Conservation (phyloP, 2,888 invertebrate genomes). For the Apodemia duryi region DNA sequence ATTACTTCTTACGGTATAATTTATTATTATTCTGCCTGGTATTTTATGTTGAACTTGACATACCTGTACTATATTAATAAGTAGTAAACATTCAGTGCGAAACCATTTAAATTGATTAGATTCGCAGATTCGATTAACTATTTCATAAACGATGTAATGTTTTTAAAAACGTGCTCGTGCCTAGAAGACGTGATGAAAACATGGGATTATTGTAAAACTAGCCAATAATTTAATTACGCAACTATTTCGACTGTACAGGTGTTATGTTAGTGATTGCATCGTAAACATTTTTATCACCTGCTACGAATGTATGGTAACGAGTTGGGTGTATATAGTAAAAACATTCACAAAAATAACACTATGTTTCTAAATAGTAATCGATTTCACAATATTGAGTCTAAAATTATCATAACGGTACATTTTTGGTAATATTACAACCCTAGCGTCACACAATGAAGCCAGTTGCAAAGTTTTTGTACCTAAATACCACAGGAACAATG, state of each 20-base stretch:
- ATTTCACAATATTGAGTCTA: no score
- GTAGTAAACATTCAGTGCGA: background rate
- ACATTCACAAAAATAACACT: no score
- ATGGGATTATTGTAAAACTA: slow-evolving; percentile 5
- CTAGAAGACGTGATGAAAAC: background rate
- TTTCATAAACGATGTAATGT: background rate
- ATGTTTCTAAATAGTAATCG: no score
- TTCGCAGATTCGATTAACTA: background rate
- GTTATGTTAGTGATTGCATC: slow-evolving; percentile 8
- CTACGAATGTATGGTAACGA: no score
- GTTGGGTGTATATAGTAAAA: no score
- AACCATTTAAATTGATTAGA: slow-evolving; percentile 9
- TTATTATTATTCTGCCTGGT: background rate
- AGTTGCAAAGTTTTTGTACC: no score
- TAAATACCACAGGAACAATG: no score
- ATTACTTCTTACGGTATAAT: background rate
- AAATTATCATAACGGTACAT: no score
- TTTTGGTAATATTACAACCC: no score
- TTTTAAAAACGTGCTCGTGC: slow-evolving; percentile 5
- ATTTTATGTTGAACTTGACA: background rate
- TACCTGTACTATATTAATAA: background rate
- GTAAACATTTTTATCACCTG: background rate
- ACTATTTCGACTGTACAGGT: slow-evolving; percentile 1
- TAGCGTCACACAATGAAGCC: no score
- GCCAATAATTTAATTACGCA: slow-evolving; percentile 3